phyloP scores from a whole-genome alignment of 2,113 vertebrate genomes.

The Cottus gobio region DNA sequence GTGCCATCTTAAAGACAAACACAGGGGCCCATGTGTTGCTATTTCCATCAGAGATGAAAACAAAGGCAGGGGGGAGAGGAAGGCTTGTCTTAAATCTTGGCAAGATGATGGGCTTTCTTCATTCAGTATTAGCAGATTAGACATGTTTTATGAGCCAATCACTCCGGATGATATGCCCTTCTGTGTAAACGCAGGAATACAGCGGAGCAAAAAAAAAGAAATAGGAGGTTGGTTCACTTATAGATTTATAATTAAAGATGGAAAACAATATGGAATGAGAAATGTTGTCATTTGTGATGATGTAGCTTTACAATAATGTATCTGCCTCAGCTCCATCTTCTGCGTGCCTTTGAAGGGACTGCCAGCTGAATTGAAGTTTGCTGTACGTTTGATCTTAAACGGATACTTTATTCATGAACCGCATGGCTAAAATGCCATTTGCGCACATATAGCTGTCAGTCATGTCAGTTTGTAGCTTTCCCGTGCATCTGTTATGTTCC shows the following conservation, averaged over 20 bases:
- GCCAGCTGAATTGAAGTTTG: constrained; percentile 57
- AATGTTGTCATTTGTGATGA: constrained; percentile 43
- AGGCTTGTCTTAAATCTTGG: constrained; percentile 69
- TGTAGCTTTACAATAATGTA: constrained; percentile 38
- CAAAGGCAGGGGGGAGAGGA: constrained; percentile 61
- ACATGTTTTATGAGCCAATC: constrained; percentile 76
- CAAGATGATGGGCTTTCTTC: constrained; percentile 76
- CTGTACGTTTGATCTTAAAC: constrained; percentile 69
- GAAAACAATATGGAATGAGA: constrained; percentile 66
- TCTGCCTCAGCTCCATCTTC: constrained; percentile 45
- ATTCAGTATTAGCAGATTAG: constrained; percentile 81
- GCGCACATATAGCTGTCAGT: constrained; percentile 49
- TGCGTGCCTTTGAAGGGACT: constrained; percentile 60
- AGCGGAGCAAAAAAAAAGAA: constrained; percentile 24
- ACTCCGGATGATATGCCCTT: constrained; percentile 61
- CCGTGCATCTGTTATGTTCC: constrained; percentile 18
- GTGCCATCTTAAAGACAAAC: constrained; percentile 76
- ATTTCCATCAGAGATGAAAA: constrained; percentile 78
- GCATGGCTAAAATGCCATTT: constrained; percentile 59
- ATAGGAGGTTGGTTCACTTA: constrained; percentile 42
- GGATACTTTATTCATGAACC: constrained; percentile 76
- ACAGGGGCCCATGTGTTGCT: constrained; percentile 76
- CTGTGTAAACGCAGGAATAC: constrained; percentile 45
- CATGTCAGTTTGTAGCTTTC: constrained; percentile 18
- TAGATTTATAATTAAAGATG: constrained; percentile 74